Base-by-base conservation (phyloP, 2,888 invertebrate genomes). In the Platycheirus rosarum region DNA sequence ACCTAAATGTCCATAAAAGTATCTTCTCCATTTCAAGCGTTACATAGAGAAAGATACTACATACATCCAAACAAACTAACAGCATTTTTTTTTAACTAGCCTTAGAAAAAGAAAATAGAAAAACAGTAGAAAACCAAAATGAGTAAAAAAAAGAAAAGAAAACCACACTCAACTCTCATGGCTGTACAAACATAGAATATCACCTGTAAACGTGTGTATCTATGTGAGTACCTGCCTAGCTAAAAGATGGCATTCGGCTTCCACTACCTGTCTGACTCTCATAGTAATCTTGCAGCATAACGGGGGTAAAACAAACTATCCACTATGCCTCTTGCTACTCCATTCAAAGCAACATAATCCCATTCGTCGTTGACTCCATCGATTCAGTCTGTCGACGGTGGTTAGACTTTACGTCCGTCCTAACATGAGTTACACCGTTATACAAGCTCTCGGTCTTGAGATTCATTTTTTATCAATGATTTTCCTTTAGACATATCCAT, bases 341-440 rank as follows among this genome's bases (percentile, higher is more conserved):
- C 63, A 73, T 49, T 20, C 35, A 42, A 20, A 62, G 65, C 66
- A 76, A 76, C 76, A 77, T 71, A 82, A 70, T 76, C 44, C 71
- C 77, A 82, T 71, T 77, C 76, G 66, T 51, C 63, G 57, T 40
- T 57, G 77, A 77, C 71, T 77, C 51, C 77, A 82, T 82, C 73
- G 82, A 82, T 82, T 82, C 82, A 82, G 82, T 82, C 82, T 55
- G 62, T 73, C 55, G 71, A 53, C 60, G 70, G 46, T 62, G 82
- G 71, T 73, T 82, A 73, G 71, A 77, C 80, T 71, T 82, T 75
- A 75, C 75, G 80, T 71, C 80, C 29, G 80, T 62, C 16, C 29
- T n/a, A 29, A 29, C 29, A 44, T 60, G 44, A 42, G 44, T 76
- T 63, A 82, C 76, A 82, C 74, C 57, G 66, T 69, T 76, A 63